Evolutionary conservation across 1,140 invertebrate species (phyloP), one percentile per base, ranked within the genome.

Genomic region (Stegodyphus mimosarum): DNA sequence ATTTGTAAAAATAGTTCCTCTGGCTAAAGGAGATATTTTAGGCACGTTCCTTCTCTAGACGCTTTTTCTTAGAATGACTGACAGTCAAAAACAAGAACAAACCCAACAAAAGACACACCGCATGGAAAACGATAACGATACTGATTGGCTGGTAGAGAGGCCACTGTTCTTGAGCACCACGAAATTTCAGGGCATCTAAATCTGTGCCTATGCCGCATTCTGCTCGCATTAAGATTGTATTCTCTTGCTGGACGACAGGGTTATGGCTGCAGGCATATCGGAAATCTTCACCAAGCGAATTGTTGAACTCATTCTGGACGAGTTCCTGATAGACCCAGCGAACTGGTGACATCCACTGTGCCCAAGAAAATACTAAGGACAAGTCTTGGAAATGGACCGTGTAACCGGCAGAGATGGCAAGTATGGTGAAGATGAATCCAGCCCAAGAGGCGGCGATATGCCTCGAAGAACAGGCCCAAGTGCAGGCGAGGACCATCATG

Each of bases 271-370:
- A 88, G 3, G 79, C 53, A 86, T 87, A 76, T 51, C 84, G 53
- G 51, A 51, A 17, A 50, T 64, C 60, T 73, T 78, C 70, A 60
- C 50, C 17, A 85, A 87, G 13, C 69, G 64, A 51, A 55, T 86
- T 18, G 49, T 84, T 83, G 49, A 90, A 89, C 53, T 90, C 89
- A 75, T 88, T 88, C 6, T 66, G 76, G 13, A 87, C 81, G 11
- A 97, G 88, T 17, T 93, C 91, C 0, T 94, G 93, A 48, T 96
- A 87, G 0, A 94, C 90, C 95, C 96, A 97, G 50, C 93, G 91
- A 5, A 94, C 92, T 0, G 95, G 95, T 6, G 95, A 96, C 17
- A 94, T 90, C 87, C 93, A 93, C 86, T 93, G 91, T 53, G 94
- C 87, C 93, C 94, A 95, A 60, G 91, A 91, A 87, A 93, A 91